Conservation (phyloP, 2,113 vertebrate genomes). For the Callospermophilus lateralis region DNA sequence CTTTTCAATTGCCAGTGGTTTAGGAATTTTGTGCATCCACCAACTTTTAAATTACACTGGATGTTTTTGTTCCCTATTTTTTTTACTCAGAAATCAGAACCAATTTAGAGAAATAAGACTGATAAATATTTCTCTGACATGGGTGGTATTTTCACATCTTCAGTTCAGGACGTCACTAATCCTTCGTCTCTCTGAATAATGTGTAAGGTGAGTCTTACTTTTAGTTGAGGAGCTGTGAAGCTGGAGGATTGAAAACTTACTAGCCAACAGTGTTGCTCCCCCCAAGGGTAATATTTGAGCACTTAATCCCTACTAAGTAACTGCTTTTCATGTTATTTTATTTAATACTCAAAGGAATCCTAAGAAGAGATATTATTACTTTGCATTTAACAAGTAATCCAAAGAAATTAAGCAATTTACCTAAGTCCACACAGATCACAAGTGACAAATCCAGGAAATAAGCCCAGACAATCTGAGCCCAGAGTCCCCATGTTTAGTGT, state of each 20-base stretch:
- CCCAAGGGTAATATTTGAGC: background rate
- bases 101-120: conserved; percentile 6
- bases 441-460: background rate
- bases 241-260: background rate
- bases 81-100: conserved; percentile 31
- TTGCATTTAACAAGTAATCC: background rate
- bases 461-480: background rate
- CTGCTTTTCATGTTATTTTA: conserved; percentile 23
- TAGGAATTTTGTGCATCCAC: background rate
- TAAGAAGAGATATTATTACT: conserved; percentile 2
- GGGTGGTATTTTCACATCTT: background rate
- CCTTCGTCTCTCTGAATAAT: conserved; percentile 16
- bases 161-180: background rate
- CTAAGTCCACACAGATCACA: background rate
- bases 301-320: conserved; percentile 27
- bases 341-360: background rate
- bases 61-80: conserved; percentile 17
- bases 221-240: conserved; percentile 14
- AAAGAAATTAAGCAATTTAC: background rate
- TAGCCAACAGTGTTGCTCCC: background rate
- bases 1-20: background rate
- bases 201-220: background rate
- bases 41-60: background rate
- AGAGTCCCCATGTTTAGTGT: background rate
- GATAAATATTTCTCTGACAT: conserved; percentile 6